Base-by-base conservation (phyloP, 2,113 vertebrate genomes). In the Heterotis niloticus region DNA sequence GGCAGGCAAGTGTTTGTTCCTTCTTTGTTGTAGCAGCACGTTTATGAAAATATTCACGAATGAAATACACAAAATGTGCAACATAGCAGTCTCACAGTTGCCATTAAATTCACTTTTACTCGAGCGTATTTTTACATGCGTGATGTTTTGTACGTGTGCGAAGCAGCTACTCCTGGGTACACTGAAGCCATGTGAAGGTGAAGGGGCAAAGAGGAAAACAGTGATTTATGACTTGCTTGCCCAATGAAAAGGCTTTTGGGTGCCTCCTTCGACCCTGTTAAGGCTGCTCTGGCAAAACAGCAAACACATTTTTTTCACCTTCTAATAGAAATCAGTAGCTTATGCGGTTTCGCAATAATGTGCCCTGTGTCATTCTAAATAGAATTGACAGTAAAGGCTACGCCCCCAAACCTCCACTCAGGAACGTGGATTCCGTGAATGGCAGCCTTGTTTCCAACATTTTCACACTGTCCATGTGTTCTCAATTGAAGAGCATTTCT, bases 291-390 rank as follows among this genome's bases (percentile, higher is more conserved):
- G 34, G 7, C 34, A 44, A 44, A 44, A 44, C 34, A 44, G 7
- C 34, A 44, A 44, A 84, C 83, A 56, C 81, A 79, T 87, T 90
- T 89, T 89, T 86, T 87, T 85, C 81, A 85, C 66, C 51, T 26
- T 57, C n/a, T 73, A 26, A 12, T 57, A 24, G 16, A 54, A 74
- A 26, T 57, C 56, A 54, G 54, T 28, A 56, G 69, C 89, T 84
- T 86, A 79, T 87, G 87, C 81, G 84, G 86, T 86, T 82, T 83
- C 77, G 76, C 79, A 86, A 83, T 84, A 85, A 87, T 87, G 90
- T 91, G 89, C 84, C 85, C 89, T 89, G 81, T 90, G 85, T 92
- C 89, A 90, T 84, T 79, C 85, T 91, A 90, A 91, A 88, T 84
- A 83, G 74, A 90, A 84, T 86, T 91, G 91, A 92, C 91, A 91